Base-by-base conservation (phyloP, 2,888 invertebrate genomes). In the Noctuana brunneofusca region DNA sequence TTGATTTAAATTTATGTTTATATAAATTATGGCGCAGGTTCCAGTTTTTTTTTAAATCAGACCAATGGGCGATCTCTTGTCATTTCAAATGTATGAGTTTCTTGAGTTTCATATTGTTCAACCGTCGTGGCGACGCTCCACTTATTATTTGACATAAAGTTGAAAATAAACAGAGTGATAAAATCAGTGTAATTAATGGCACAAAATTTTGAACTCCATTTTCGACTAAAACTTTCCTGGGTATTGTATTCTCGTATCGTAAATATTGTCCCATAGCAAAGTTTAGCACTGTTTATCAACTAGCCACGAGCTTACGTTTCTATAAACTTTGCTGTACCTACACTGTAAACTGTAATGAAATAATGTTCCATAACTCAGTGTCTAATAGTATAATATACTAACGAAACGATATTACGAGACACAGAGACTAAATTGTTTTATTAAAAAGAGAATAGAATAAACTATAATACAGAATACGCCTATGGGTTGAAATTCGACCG, bases 241-340 rank as follows among this genome's bases (percentile, higher is more conserved):
- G 50, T 35, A n/a, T 9, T 20, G 50, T 35, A n/a, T 9, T 16
- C 16, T 53, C 12, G 24, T 18, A 43, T 20, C 18, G 35, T 38
- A 49, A 58, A 49, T 53, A 32, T 43, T 59, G 32, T 52, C 41
- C 16, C 43, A 46, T 38, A 38, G 27, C 16, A 3, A 53, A 59
- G 38, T 59, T 43, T 53, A 30, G 12, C 43, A 48, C 48, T 20
- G 60, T 60, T 59, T 60, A 54, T 60, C 32, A 43, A 35, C 35
- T 35, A 24, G 53, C 59, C 57, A 58, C 24, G 22, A 46, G 43
- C 38, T 41, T 12, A 38, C 22, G 38, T 22, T 24, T 41, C 38
- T 38, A 32, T 14, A 22, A 24, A 54, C 38, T 53, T 35, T 20
- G 41, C 16, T 55, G 38, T 41, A 35, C 24, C n/a, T n/a, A 43